Evolutionary conservation across 92 coral and sea anemone genomes (phyloP).

Genomic region (Palythoa heliodiscus): DNA sequence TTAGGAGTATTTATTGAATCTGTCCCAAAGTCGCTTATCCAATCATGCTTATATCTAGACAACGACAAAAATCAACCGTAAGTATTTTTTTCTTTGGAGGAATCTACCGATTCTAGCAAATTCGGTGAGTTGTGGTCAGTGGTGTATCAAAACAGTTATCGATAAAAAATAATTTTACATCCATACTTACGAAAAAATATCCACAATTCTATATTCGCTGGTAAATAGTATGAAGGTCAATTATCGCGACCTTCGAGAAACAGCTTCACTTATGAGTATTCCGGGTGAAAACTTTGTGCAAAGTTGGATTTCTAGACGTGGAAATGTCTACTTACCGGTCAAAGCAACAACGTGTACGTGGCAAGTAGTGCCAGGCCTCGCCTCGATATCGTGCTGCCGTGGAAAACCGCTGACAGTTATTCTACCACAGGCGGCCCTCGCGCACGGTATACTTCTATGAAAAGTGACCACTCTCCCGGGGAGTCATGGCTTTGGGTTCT

Average conservation of each 20-base stretch:
- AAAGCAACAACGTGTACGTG: conserved; percentile 71
- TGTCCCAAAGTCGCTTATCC: too few species aligned
- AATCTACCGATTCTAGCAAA: not conserved
- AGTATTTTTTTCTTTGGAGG: too few species aligned
- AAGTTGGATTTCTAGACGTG: conserved; percentile 59
- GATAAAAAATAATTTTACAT: not conserved
- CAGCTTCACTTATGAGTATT: conserved; percentile 4
- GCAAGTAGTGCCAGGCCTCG: conserved; percentile 75
- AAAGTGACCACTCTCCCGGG: too few species aligned
- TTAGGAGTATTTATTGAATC: too few species aligned
- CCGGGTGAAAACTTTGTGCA: not conserved
- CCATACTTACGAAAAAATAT: conserved; percentile 1
- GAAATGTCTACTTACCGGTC: conserved; percentile 40
- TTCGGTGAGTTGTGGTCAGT: not conserved
- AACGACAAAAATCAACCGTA: too few species aligned
- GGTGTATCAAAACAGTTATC: not conserved
- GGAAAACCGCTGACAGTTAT: conserved; percentile 21
- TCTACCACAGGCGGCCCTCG: not conserved
- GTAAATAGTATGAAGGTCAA: not conserved
- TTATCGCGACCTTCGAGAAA: not conserved
- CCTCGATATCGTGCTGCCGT: conserved; percentile 58
- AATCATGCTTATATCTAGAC: too few species aligned
- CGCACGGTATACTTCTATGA: too few species aligned
- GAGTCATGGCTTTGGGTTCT: too few species aligned
- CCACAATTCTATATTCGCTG: conserved; percentile 20